Conservation (phyloP, 2,113 vertebrate species). For the Hipposideros armiger region DNA sequence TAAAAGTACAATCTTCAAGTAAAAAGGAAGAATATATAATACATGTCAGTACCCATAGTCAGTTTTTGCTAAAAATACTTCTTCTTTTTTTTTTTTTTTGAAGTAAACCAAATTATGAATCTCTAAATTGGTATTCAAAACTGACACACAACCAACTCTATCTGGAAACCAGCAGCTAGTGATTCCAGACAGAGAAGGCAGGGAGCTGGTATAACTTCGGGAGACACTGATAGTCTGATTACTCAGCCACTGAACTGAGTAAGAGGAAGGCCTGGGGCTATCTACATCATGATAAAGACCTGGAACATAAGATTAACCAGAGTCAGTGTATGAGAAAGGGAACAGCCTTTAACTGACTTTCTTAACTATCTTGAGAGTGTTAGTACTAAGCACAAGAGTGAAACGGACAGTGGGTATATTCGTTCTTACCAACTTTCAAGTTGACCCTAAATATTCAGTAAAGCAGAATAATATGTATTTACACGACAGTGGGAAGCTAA, state of each 20-base stretch:
- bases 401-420: neutral
- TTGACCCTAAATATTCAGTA: neutral
- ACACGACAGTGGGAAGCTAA: neutral
- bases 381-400: neutral
- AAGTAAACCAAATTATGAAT: slow-evolving; percentile 45
- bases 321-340: neutral
- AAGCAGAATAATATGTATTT: slow-evolving; percentile 13
- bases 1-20: neutral
- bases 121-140: slow-evolving; percentile 29
- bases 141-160: neutral
- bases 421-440: neutral
- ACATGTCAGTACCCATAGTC: neutral
- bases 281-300: slow-evolving; percentile 71
- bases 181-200: neutral
- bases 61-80: neutral
- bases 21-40: neutral
- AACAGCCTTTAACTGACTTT: slow-evolving; percentile 70
- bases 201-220: neutral
- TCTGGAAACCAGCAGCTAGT: neutral
- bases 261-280: slow-evolving; percentile 63
- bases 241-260: neutral
- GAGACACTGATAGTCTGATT: slow-evolving; percentile 10
- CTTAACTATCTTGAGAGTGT: slow-evolving; percentile 36
- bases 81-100: neutral
- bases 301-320: slow-evolving; percentile 45